Evolutionary conservation across 2,888 invertebrate species (phyloP), one percentile per base, ranked within the genome.

Genomic region (Melinaea marsaeus): DNA sequence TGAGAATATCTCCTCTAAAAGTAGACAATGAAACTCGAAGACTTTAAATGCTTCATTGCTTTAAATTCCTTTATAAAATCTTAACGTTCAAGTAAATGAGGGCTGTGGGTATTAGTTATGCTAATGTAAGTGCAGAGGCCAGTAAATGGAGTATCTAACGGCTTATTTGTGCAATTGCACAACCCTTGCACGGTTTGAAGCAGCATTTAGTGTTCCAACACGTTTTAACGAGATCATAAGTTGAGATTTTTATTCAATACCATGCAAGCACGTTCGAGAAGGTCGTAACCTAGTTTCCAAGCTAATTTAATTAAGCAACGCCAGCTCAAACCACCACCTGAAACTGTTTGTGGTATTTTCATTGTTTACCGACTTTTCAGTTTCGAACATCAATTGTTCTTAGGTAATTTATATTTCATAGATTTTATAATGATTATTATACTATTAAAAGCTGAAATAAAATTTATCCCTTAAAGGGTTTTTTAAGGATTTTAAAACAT

Each of bases 201-300:
- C 55, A 45, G 57, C 67, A 67, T 70, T 69, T 63, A 64, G 60
- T 66, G 67, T 60, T 64, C 62, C 65, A 62, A 70, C 67, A 66
- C 65, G 67, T 69, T 64, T 64, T 70, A 68, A 66, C 62, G 69
- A 65, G 63, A 63, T 61, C 65, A 59, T 66, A 66, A 67, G 62
- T 63, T 69, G 57, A 62, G 66, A 68, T 65, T 71, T 69, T 69
- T 67, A 66, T 67, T 70, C 65, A 66, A 68, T 68, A 64, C 57
- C 56, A 59, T 58, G 66, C 58, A 55, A 57, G 51, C 60, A 59
- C 64, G 57, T 59, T 64, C 61, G 55, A 59, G 59, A 59, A 51
- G 58, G 58, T 58, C 62, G 47, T 67, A 61, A 62, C 64, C 67
- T 55, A 67, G 60, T 67, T 67, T n/a, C 57, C 60, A 45, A 42